A percentile compares a stretch with the other conserved stretches of the same genome.
phyloP scores from a whole-genome alignment of 2,797 vertebrate genomes.

The Neosilurus hyrtlii region DNA sequence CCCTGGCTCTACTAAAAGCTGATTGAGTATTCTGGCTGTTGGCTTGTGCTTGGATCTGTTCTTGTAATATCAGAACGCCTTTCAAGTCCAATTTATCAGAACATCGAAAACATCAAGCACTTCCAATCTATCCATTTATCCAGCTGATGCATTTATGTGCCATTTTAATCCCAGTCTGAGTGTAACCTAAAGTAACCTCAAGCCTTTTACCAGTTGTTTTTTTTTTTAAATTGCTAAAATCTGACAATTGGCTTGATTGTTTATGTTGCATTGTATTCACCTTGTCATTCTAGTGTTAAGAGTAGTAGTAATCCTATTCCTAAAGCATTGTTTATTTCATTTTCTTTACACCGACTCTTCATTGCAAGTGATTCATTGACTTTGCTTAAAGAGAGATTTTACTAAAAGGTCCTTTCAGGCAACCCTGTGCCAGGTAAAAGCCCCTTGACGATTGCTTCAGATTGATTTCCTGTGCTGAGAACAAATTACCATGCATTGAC shows the following conservation, averaged over 20 bases:
- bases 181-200: constrained; percentile 1
- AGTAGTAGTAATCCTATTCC: background rate
- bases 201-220: background rate
- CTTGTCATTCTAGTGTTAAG: background rate
- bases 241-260: background rate
- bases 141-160: background rate
- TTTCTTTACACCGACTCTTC: background rate
- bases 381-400: constrained; percentile 30
- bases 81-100: constrained; percentile 11
- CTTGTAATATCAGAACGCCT: constrained; percentile 6
- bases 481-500: constrained; percentile 68
- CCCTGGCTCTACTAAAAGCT: background rate
- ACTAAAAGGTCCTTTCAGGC: constrained; percentile 22
- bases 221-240: constrained; percentile 6
- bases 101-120: constrained; percentile 19
- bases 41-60: background rate
- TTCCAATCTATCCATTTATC: constrained; percentile 5
- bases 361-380: constrained; percentile 17
- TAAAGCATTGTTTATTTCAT: background rate
- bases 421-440: constrained; percentile 47
- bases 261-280: background rate
- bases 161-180: background rate
- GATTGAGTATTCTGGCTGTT: constrained; percentile 4
- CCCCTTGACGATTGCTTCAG: constrained; percentile 47
- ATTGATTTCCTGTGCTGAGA: constrained; percentile 62